Conservation (phyloP, 2,113 vertebrate species). For the Syngnathus floridae region DNA sequence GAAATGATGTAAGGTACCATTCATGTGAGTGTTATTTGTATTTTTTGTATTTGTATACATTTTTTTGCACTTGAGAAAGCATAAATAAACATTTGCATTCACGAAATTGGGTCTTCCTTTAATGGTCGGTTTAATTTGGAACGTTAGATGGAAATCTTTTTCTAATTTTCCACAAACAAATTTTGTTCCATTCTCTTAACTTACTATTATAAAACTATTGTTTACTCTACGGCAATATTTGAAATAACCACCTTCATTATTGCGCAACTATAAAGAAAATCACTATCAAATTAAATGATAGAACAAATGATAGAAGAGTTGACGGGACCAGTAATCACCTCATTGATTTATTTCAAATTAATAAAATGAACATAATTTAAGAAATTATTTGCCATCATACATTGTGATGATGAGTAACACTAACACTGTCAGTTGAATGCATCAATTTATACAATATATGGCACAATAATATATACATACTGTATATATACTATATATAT, state of each 20-base stretch:
- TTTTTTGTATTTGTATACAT: constrained; percentile 15
- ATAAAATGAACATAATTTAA: constrained; percentile 4
- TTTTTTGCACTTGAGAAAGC: constrained; percentile 50
- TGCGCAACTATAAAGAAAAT: too few relatives aligned
- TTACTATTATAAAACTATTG: not conserved
- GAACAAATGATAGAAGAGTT: not conserved
- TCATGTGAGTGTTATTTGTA: constrained; percentile 39
- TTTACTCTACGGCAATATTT: too few relatives aligned
- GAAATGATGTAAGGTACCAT: constrained; percentile 33
- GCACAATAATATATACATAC: not conserved
- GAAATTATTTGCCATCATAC: not conserved
- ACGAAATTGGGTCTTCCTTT: constrained; percentile 15
- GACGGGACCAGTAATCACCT: not conserved
- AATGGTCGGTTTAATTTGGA: not conserved
- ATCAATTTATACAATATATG: not conserved
- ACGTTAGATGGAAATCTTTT: too few relatives aligned
- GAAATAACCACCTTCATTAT: too few relatives aligned
- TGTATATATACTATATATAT: not conserved
- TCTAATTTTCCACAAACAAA: too few relatives aligned
- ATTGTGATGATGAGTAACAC: not conserved
- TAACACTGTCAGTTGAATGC: constrained; percentile 3
- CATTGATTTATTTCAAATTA: not conserved
- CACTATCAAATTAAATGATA: too few relatives aligned
- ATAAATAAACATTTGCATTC: constrained; percentile 39
- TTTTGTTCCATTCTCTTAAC: not conserved